phyloP scores from a whole-genome alignment of 1,140 invertebrate species.

The Branchinecta lindahli region DNA sequence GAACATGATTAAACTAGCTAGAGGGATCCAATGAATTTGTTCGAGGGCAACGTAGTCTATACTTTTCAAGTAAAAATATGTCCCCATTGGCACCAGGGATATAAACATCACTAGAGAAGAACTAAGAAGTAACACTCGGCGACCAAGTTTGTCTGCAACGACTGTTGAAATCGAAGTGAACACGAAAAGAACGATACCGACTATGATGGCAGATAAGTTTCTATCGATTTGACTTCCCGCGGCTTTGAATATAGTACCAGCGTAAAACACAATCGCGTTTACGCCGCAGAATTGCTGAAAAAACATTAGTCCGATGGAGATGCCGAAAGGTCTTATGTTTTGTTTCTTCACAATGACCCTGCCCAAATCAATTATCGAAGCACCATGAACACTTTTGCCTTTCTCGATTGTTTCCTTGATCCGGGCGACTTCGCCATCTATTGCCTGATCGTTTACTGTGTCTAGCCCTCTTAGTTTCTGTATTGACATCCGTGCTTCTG shows the following conservation, averaged over 20 bases:
- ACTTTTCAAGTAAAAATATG: conserved; percentile 25
- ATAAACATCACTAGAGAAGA: conserved; percentile 4
- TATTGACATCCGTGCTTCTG: conserved; percentile 40
- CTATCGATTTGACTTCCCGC: conserved; percentile 48
- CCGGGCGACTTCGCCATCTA: conserved; percentile 13
- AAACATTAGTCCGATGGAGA: conserved; percentile 56
- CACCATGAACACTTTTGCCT: neutral
- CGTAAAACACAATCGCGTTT: neutral
- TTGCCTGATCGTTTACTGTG: neutral
- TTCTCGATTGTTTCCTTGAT: conserved; percentile 19
- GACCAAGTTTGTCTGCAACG: neutral
- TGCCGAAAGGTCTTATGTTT: conserved; percentile 43
- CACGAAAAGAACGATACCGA: conserved; percentile 26
- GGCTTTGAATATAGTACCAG: conserved; percentile 22
- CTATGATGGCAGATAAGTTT: conserved; percentile 31
- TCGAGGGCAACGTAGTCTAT: conserved; percentile 31
- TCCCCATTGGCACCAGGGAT: conserved; percentile 22
- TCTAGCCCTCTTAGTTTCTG: conserved; percentile 40
- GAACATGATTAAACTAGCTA: conserved; percentile 64
- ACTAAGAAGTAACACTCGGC: conserved; percentile 9
- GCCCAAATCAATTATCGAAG: neutral
- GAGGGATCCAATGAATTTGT: conserved; percentile 54
- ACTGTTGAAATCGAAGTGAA: neutral
- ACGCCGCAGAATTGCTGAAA: conserved; percentile 41
- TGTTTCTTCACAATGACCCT: neutral